These are phyloP conservation scores for Periphyllus acericola DNA, from an alignment of 2,888 invertebrate species.

Conservation along the genomic window DNA sequence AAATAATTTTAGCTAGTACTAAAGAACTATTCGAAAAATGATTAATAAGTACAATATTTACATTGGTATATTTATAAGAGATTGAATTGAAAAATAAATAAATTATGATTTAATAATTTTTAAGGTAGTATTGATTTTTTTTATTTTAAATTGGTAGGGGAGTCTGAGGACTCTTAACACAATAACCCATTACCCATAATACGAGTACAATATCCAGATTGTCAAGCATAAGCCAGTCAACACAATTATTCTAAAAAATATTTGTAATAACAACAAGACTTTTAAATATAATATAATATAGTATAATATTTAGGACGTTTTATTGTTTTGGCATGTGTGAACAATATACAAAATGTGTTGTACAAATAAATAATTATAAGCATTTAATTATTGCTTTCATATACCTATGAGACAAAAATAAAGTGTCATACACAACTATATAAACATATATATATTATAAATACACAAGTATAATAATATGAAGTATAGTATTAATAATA, in stretches of 20 bases:
- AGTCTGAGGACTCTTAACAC: neutral
- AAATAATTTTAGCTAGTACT: no score
- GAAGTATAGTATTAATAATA: slow-evolving; percentile 6
- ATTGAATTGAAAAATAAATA: no score
- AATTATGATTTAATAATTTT: no score
- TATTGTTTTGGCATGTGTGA: slow-evolving; percentile 17
- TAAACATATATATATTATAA: neutral
- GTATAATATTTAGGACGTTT: neutral
- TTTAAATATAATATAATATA: neutral
- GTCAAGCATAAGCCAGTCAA: no score
- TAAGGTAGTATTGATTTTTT: no score
- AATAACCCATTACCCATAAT: no score
- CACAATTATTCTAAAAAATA: neutral
- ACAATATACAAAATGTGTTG: neutral
- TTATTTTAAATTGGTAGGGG: neutral
- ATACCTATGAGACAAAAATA: slow-evolving; percentile 1
- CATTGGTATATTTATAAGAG: no score
- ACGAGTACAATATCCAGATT: no score
- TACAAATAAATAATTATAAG: slow-evolving; percentile 32
- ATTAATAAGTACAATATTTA: no score
- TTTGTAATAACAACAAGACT: neutral
- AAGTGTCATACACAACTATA: neutral
- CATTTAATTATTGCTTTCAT: slow-evolving; percentile 22
- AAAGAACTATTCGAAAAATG: no score
- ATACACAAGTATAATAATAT: neutral